Evolutionary conservation across 2,888 invertebrate species (phyloP).

Genomic region (Ophioninae sp.): DNA sequence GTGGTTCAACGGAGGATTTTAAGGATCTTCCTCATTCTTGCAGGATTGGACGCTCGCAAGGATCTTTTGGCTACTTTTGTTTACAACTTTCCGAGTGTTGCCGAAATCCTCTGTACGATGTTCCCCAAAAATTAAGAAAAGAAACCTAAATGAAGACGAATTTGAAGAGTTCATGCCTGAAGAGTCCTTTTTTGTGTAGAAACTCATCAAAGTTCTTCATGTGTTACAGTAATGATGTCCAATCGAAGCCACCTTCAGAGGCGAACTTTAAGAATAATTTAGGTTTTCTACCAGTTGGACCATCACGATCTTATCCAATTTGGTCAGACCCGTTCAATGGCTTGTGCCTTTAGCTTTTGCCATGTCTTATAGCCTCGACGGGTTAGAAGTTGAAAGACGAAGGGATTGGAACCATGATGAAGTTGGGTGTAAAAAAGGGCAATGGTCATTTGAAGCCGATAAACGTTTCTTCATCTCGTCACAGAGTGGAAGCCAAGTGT

Average conservation of each 20-base stretch:
- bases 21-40: not conserved
- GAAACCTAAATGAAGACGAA: not conserved
- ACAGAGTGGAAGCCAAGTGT: conserved; percentile 13
- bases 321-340: not conserved
- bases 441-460: conserved; percentile 11
- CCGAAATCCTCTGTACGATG: not conserved
- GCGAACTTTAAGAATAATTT: too few relatives aligned
- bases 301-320: conserved; percentile 12
- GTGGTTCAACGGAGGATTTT: not conserved
- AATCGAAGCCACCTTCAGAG: too few relatives aligned
- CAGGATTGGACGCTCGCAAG: not conserved
- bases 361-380: not conserved
- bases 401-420: not conserved
- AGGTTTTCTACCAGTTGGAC: too few relatives aligned
- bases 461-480: conserved; percentile 5
- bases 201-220: not conserved
- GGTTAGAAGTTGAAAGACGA: not conserved
- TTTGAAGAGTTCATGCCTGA: not conserved
- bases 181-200: not conserved
- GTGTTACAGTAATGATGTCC: not conserved
- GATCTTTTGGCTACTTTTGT: not conserved
- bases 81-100: not conserved
- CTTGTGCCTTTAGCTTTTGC: not conserved
- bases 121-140: not conserved
- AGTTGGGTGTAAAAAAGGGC: not conserved